Evolutionary conservation across 1,140 invertebrate genomes (phyloP).

Genomic region (Cataglyphis hispanica): DNA sequence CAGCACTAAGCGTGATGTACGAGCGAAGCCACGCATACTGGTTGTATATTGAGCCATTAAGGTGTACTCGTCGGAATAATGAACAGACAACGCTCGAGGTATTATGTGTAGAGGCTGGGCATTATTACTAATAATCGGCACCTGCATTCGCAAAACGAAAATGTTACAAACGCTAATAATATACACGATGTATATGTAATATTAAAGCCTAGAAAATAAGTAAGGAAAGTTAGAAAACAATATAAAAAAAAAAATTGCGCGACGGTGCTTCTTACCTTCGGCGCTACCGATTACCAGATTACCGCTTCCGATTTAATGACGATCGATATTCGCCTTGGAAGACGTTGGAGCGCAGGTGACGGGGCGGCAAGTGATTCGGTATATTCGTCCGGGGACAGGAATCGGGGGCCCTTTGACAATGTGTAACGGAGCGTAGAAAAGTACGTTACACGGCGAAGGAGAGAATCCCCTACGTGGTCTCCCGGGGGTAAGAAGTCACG

Average conservation of each 20-base stretch:
- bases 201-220: background rate
- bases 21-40: slow-evolving; percentile 15
- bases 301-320: slow-evolving; percentile 9
- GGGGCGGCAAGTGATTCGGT: slow-evolving; percentile 71
- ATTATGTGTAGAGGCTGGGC: slow-evolving; percentile 54
- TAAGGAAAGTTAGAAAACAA: background rate
- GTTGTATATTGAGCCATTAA: slow-evolving; percentile 73
- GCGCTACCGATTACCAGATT: background rate
- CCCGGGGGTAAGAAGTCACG: slow-evolving; percentile 74
- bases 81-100: slow-evolving; percentile 67
- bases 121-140: slow-evolving; percentile 65
- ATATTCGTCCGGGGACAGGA: slow-evolving; percentile 38
- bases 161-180: background rate
- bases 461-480: slow-evolving; percentile 35
- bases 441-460: slow-evolving; percentile 69
- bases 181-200: too few species aligned
- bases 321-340: slow-evolving; percentile 49
- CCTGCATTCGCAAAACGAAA: slow-evolving; percentile 9
- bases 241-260: background rate
- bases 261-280: background rate
- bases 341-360: slow-evolving; percentile 69
- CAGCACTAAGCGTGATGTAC: slow-evolving; percentile 67
- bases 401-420: slow-evolving; percentile 48
- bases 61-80: slow-evolving; percentile 57
- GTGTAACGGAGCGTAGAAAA: slow-evolving; percentile 70